These are phyloP conservation scores for Parapristionchus giblindavisi DNA, from an alignment of 2,888 invertebrate genomes.

Conservation along the genomic window DNA sequence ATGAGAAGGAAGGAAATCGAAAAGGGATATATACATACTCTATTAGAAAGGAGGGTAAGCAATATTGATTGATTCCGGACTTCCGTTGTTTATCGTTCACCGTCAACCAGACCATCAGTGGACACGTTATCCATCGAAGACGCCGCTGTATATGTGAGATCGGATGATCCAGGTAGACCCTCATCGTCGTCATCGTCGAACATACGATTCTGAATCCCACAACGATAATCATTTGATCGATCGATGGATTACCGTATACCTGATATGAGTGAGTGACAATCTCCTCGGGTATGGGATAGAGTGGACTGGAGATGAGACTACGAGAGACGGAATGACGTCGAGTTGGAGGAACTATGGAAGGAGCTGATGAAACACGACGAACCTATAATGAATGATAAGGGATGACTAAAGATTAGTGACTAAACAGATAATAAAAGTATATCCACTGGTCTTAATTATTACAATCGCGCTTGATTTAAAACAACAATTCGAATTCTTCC, in stretches of 20 bases:
- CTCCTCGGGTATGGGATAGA: slow-evolving; percentile 60
- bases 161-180: slow-evolving; percentile 6
- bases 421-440: not conserved
- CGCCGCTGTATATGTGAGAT: not conserved
- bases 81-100: slow-evolving; percentile 22
- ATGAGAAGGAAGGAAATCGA: too few species aligned
- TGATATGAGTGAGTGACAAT: slow-evolving; percentile 30
- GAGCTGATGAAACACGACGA: slow-evolving; percentile 50
- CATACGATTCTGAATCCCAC: slow-evolving; percentile 23
- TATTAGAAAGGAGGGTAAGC: too few species aligned
- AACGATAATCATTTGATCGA: not conserved
- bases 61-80: too few species aligned
- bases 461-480: too few species aligned
- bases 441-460: not conserved
- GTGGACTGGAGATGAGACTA: slow-evolving; percentile 54
- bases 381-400: slow-evolving; percentile 35
- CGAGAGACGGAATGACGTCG: slow-evolving; percentile 53
- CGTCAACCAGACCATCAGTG: slow-evolving; percentile 33
- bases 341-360: slow-evolving; percentile 42
- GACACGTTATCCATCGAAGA: slow-evolving; percentile 34
- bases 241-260: not conserved
- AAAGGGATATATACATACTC: too few species aligned
- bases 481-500: too few species aligned
- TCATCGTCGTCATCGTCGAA: slow-evolving; percentile 14
- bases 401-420: not conserved